These are phyloP conservation scores for Xiphydria camelus DNA, from an alignment of 2,888 invertebrate species.

Conservation along the genomic window DNA sequence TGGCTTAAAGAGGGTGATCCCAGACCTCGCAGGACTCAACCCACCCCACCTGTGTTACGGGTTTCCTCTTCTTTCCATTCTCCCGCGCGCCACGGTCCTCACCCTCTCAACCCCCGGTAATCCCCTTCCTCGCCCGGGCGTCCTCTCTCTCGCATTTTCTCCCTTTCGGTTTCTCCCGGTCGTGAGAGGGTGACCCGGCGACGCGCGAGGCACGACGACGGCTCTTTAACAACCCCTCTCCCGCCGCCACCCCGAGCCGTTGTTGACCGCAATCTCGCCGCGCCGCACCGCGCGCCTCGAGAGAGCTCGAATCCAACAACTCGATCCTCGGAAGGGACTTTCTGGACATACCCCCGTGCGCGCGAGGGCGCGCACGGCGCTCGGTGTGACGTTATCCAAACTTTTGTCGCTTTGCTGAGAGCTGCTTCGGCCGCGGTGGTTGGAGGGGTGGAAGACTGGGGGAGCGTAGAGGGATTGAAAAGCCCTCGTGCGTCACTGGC, in stretches of 20 bases:
- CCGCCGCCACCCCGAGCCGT: conserved; percentile 25
- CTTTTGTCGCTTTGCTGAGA: too few species aligned
- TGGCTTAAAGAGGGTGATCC: conserved; percentile 17
- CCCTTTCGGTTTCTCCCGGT: conserved; percentile 4
- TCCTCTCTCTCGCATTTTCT: background rate
- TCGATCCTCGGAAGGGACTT: background rate
- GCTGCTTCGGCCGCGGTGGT: too few species aligned
- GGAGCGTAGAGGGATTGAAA: too few species aligned
- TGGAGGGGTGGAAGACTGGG: too few species aligned
- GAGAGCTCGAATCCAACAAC: background rate
- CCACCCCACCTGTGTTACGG: too few species aligned
- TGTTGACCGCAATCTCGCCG: conserved; percentile 42
- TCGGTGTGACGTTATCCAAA: conserved; percentile 16
- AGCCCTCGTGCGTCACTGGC: too few species aligned
- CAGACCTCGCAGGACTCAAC: conserved; percentile 1
- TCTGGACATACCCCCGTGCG: background rate
- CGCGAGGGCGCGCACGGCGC: background rate
- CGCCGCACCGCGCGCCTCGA: conserved; percentile 25
- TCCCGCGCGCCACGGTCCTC: conserved; percentile 1
- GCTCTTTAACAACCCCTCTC: conserved; percentile 31
- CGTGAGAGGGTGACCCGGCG: background rate
- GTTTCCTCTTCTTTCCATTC: too few species aligned
- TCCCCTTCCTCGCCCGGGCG: too few species aligned
- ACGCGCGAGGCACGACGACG: conserved; percentile 2
- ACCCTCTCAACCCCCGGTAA: too few species aligned